These are phyloP conservation scores for Coregonus ussuriensis DNA, from an alignment of 2,797 vertebrate species.

Conservation along the genomic window DNA sequence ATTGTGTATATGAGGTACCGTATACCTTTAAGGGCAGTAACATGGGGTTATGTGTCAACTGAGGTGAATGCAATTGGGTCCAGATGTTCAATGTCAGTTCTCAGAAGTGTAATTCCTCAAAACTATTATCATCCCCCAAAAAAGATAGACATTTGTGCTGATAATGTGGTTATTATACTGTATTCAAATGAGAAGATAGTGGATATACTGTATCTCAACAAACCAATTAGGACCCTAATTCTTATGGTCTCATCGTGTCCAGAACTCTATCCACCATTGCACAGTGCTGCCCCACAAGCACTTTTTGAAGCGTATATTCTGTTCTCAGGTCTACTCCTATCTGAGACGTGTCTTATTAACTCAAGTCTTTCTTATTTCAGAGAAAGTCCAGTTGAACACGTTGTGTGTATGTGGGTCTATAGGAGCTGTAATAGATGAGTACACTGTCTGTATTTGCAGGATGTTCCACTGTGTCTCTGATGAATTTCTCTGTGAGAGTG, in stretches of 20 bases:
- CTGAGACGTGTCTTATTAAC: conserved; percentile 8
- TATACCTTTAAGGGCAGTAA: not conserved
- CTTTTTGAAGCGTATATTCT: not conserved
- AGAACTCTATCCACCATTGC: not conserved
- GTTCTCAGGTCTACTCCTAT: conserved; percentile 39
- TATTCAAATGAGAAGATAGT: not conserved
- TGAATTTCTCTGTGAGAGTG: not conserved
- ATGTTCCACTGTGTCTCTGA: not conserved
- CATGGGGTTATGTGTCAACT: not conserved
- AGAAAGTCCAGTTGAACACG: conserved; percentile 10
- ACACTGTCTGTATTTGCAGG: conserved; percentile 22
- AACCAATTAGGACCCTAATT: conserved; percentile 9
- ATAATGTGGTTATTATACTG: not conserved
- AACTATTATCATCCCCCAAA: not conserved
- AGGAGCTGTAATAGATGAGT: conserved; percentile 11
- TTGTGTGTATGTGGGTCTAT: not conserved
- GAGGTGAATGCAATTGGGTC: not conserved
- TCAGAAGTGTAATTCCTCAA: not conserved
- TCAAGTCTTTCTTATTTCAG: conserved; percentile 12
- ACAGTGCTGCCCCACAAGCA: not conserved
- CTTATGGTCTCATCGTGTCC: conserved; percentile 3
- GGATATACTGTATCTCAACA: not conserved
- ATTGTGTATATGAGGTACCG: not conserved
- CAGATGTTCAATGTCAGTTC: not conserved
- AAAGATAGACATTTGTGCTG: not conserved